Evolutionary conservation across 1,140 invertebrate species (phyloP).

Genomic region (Drosophila carrolli): DNA sequence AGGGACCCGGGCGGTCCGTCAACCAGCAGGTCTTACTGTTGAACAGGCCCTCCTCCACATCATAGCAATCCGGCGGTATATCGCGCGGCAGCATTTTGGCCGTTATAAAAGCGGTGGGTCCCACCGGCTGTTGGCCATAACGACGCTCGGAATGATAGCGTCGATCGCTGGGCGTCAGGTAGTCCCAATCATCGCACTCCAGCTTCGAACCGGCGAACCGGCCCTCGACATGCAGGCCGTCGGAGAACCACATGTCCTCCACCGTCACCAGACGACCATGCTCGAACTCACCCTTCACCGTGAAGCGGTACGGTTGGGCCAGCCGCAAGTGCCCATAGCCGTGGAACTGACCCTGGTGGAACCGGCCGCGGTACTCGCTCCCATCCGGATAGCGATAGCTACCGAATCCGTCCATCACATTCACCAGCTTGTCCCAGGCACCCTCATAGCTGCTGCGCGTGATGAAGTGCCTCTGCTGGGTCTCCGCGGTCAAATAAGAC

Average conservation of each 20-base stretch:
- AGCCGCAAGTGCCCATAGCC: constrained; percentile 64
- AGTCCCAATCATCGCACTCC: constrained; percentile 52
- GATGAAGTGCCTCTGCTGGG: constrained; percentile 30
- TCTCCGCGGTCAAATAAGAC: constrained; percentile 1
- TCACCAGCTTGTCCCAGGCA: constrained; percentile 46
- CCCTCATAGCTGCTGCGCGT: constrained; percentile 69
- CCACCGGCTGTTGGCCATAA: constrained; percentile 61
- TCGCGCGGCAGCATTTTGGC: constrained; percentile 26
- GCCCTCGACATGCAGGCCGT: constrained; percentile 59
- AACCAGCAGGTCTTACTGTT: constrained; percentile 47
- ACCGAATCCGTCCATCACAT: constrained; percentile 73
- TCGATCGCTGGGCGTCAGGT: constrained; percentile 59
- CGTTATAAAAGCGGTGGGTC: constrained; percentile 61
- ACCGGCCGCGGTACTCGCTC: constrained; percentile 68
- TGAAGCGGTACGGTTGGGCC: constrained; percentile 61
- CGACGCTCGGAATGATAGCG: constrained; percentile 60
- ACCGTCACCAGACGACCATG: constrained; percentile 50
- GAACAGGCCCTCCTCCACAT: constrained; percentile 67
- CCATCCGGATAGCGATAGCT: constrained; percentile 74
- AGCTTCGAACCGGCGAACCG: constrained; percentile 27
- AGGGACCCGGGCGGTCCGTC: constrained; percentile 43
- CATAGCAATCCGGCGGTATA: constrained; percentile 43
- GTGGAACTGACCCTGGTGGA: constrained; percentile 61
- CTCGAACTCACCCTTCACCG: constrained; percentile 62
- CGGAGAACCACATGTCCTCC: constrained; percentile 72